Evolutionary conservation across 2,888 invertebrate species (phyloP).

Genomic region (Drosophila villosipedis): DNA sequence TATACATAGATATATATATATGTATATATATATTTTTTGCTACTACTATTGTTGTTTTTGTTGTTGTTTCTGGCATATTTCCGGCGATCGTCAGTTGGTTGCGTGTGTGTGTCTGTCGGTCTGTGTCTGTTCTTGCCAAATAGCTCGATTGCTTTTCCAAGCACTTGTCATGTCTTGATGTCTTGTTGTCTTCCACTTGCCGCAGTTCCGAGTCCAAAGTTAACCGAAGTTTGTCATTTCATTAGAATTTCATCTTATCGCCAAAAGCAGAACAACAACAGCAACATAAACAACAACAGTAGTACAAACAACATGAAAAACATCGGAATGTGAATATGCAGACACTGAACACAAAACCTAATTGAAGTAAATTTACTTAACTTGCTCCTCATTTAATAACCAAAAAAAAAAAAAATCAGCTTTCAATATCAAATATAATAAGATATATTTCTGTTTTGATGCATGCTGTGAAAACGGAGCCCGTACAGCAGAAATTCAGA

Average conservation of each 20-base stretch:
- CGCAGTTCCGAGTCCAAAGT: constrained; percentile 44
- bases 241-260: constrained; percentile 64
- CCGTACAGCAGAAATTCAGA: neutral
- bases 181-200: constrained; percentile 37
- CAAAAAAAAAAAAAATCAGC: neutral
- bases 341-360: neutral
- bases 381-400: neutral
- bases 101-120: neutral
- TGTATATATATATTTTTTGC: neutral
- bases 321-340: neutral
- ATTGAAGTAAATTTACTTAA: neutral
- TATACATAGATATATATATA: neutral
- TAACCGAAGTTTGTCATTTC: constrained; percentile 58
- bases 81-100: constrained; percentile 44
- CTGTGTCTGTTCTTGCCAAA: constrained; percentile 24
- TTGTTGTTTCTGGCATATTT: constrained; percentile 35
- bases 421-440: neutral
- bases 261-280: constrained; percentile 20
- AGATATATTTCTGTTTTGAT: neutral
- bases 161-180: constrained; percentile 38
- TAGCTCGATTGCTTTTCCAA: constrained; percentile 49
- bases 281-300: neutral
- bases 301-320: neutral
- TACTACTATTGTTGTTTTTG: constrained; percentile 14
- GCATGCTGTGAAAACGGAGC: no score